phyloP scores from a whole-genome alignment of 2,888 invertebrate species.

The Rotaria macrura region DNA sequence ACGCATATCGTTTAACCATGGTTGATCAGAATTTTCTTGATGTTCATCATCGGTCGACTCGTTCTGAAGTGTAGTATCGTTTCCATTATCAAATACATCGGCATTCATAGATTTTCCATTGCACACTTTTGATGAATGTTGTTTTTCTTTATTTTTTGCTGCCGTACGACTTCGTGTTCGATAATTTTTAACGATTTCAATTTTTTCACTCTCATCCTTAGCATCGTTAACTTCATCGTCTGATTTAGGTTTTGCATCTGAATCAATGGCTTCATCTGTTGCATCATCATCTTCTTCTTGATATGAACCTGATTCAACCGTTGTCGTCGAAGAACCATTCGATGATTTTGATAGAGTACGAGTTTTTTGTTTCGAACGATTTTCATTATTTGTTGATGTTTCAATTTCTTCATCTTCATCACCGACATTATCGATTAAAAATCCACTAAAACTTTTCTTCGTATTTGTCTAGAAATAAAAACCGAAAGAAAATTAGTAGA shows the following conservation, averaged over 20 bases:
- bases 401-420: neutral
- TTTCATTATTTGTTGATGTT: neutral
- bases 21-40: neutral
- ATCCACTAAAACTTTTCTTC: neutral
- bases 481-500: too few relatives aligned
- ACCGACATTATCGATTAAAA: neutral
- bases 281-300: neutral
- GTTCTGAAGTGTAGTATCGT: neutral
- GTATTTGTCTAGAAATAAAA: neutral
- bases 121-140: neutral
- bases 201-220: neutral
- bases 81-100: neutral
- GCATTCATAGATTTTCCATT: neutral
- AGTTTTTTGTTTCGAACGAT: neutral
- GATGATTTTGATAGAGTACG: neutral
- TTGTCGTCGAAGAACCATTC: neutral
- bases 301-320: neutral
- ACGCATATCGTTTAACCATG: conserved; percentile 13
- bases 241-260: neutral
- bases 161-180: conserved; percentile 2
- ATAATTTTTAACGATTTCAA: neutral
- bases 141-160: neutral
- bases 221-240: neutral
- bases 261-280: neutral
- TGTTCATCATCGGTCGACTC: neutral